Conservation (phyloP, 1,140 invertebrate genomes). For the Heliconius himera region DNA sequence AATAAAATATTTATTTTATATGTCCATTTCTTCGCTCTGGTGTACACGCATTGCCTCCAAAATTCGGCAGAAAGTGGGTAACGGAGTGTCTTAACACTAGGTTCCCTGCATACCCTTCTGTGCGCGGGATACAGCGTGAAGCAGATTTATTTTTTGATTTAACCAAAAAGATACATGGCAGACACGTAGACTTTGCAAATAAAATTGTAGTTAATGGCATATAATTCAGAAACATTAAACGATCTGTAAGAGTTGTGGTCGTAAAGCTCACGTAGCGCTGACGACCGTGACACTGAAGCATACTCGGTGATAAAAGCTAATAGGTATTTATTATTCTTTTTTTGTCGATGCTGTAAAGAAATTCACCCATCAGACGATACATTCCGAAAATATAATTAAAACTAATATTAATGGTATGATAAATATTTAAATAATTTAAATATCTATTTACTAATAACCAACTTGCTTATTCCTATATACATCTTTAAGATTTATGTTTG, state of each 20-base stretch:
- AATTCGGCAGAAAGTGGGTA: too few species aligned
- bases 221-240: constrained; percentile 31
- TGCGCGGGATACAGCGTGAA: too few species aligned
- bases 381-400: too few species aligned
- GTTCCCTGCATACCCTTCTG: too few species aligned
- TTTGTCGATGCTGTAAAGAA: background rate
- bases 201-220: constrained; percentile 19
- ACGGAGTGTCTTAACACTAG: too few species aligned
- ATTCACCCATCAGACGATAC: too few species aligned
- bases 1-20: too few species aligned
- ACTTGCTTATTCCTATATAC: background rate
- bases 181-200: constrained; percentile 12
- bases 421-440: background rate
- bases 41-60: too few species aligned
- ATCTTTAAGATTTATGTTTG: background rate
- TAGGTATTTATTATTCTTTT: background rate
- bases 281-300: constrained; percentile 18
- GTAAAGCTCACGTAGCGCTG: constrained; percentile 20
- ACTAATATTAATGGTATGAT: too few species aligned
- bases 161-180: background rate
- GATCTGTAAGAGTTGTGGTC: constrained; percentile 26
- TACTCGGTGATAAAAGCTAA: background rate
- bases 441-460: background rate
- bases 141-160: too few species aligned
- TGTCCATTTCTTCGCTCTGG: too few species aligned